phyloP scores from a whole-genome alignment of 1,140 invertebrate species.

The Drosophila sechellia region DNA sequence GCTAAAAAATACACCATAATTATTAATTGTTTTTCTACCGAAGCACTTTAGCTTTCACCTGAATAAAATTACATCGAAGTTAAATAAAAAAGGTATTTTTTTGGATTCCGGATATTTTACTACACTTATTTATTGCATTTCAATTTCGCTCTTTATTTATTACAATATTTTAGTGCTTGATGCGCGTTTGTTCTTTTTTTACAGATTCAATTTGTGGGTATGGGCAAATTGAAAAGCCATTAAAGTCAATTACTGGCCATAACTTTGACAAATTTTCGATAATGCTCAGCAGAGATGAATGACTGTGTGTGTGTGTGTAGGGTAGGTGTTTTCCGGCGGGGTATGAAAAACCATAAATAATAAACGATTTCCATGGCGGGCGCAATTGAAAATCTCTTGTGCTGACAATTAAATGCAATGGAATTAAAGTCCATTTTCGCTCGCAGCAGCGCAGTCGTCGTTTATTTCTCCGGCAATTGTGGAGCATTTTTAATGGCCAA shows the following conservation, averaged over 20 bases:
- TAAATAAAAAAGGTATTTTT: neutral
- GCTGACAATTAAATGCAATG: constrained; percentile 56
- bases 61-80: constrained; percentile 42
- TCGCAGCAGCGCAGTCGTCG: constrained; percentile 4
- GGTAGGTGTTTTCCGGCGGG: constrained; percentile 8
- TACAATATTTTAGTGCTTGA: constrained; percentile 47
- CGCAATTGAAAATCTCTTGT: constrained; percentile 63
- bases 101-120: constrained; percentile 32
- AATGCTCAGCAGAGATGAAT: constrained; percentile 37
- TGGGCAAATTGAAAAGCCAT: constrained; percentile 61
- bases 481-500: constrained; percentile 46
- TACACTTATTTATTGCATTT: constrained; percentile 63
- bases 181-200: constrained; percentile 9
- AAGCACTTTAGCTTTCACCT: neutral
- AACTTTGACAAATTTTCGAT: constrained; percentile 63
- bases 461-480: constrained; percentile 37
- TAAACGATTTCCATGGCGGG: constrained; percentile 55
- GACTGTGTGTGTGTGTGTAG: neutral
- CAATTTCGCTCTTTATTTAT: constrained; percentile 50
- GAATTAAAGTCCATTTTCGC: constrained; percentile 55
- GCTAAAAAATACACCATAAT: no score
- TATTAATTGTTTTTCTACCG: neutral
- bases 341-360: constrained; percentile 66
- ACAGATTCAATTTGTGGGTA: constrained; percentile 6
- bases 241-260: constrained; percentile 65